Evolutionary conservation across 2,113 vertebrate species (phyloP).

Genomic region (Odontophorus gujanensis): DNA sequence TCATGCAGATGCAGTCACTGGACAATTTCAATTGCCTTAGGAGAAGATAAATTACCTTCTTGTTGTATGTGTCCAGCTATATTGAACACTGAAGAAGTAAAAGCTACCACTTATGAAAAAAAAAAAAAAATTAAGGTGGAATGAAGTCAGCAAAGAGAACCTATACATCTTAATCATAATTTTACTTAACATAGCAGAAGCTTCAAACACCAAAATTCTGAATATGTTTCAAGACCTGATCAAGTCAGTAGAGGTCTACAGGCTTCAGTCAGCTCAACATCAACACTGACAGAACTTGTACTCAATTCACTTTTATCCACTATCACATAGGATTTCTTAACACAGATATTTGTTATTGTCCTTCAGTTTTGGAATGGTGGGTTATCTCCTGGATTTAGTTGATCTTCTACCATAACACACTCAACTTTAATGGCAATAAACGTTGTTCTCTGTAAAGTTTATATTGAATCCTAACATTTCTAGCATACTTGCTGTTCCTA

Average conservation of each 20-base stretch:
- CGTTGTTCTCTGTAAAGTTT: background rate
- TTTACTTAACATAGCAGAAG: background rate
- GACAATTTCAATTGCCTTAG: background rate
- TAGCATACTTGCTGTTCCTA: background rate
- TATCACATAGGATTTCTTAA: background rate
- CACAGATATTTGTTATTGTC: rapidly evolving
- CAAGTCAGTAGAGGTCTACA: background rate
- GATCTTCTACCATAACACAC: background rate
- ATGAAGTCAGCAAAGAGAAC: background rate
- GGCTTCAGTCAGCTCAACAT: background rate
- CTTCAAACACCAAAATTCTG: background rate
- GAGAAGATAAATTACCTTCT: background rate
- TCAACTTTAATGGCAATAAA: background rate
- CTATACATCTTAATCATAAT: background rate
- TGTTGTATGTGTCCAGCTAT: background rate
- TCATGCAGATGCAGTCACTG: background rate
- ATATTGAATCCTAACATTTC: background rate
- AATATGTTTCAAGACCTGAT: background rate
- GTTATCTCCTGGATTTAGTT: background rate
- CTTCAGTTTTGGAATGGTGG: background rate
- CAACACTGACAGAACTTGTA: background rate
- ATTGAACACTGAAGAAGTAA: background rate
- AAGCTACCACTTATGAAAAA: background rate
- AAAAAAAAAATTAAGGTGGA: background rate
- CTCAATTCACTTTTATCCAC: background rate